Base-by-base conservation (phyloP, 2,888 invertebrate genomes). In the Athrips mouffetella region DNA sequence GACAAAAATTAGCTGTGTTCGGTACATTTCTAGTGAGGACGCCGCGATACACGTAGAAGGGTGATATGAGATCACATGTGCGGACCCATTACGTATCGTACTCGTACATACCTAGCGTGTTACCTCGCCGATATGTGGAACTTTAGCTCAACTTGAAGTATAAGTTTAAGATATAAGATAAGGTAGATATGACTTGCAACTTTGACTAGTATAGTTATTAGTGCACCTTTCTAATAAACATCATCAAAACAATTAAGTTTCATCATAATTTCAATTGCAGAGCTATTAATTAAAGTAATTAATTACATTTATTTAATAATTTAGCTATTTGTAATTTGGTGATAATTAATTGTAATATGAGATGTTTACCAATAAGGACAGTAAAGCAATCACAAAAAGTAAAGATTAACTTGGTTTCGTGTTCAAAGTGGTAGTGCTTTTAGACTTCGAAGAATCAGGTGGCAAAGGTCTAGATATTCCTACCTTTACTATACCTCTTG, bases 401-500 rank as follows among this genome's bases (percentile, higher is more conserved):
- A 59, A 62, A 61, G 72, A 83, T 84, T 87, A 87, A 80, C 87
- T 88, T 27, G 76, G 67, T 65, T 85, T 87, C 21, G 72, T 73
- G 57, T 80, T 79, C 11, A 87, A 59, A 35, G 73, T 80, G 40
- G 76, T 77, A 15, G 78, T 81, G 64, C 87, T 86, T 68, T 82
- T 86, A 5, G 86, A 81, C 54, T 81, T 85, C 31, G 23, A 25
- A 13, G 58, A 51, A 20, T 84, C 82, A 3, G 82, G 73, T 15
- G 93, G 93, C 56, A 94, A 85, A 8, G 97, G 96, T 61, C 96
- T 92, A 47, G 98, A 97, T 56, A 99, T 94, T 40, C 98, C 98
- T 50, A 99, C 94, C 63, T 91, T 91, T 1, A 99, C 99, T 45
- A 91, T 87, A 37, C 99, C 99, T 66, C 94, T 91, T 0, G 96